phyloP scores from a whole-genome alignment of 2,113 vertebrate species.

The Prionailurus bengalensis region DNA sequence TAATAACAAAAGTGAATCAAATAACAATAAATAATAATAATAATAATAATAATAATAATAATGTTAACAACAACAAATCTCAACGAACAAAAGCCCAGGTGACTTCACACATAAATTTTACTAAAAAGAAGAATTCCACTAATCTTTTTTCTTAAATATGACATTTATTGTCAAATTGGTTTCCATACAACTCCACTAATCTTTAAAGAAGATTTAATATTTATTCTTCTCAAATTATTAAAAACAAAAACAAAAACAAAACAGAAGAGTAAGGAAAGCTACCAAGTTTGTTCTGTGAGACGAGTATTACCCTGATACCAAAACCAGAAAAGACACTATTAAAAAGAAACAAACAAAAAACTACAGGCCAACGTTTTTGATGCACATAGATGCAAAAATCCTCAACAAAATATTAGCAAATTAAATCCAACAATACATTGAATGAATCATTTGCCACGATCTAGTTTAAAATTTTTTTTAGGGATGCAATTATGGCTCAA shows the following conservation, averaged over 20 bases:
- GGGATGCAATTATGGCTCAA: neutral
- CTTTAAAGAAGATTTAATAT: neutral
- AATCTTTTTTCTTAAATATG: neutral
- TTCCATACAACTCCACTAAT: neutral
- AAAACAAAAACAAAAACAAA: neutral
- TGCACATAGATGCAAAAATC: neutral
- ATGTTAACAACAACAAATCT: neutral
- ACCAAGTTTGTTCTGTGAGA: neutral
- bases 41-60: no score
- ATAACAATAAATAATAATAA: no score
- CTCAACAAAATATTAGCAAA: neutral
- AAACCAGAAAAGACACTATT: neutral
- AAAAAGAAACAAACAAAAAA: neutral
- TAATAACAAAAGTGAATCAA: neutral
- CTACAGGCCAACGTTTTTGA: neutral
- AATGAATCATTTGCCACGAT: neutral
- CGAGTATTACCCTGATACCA: neutral
- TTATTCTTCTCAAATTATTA: neutral
- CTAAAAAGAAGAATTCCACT: neutral
- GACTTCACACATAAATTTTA: neutral
- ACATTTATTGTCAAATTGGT: no score
- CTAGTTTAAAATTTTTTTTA: neutral
- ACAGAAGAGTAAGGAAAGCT: no score
- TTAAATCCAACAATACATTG: neutral
- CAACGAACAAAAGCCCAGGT: neutral